Evolutionary conservation across 2,888 invertebrate species (phyloP).

Genomic region (Beris chalybata): DNA sequence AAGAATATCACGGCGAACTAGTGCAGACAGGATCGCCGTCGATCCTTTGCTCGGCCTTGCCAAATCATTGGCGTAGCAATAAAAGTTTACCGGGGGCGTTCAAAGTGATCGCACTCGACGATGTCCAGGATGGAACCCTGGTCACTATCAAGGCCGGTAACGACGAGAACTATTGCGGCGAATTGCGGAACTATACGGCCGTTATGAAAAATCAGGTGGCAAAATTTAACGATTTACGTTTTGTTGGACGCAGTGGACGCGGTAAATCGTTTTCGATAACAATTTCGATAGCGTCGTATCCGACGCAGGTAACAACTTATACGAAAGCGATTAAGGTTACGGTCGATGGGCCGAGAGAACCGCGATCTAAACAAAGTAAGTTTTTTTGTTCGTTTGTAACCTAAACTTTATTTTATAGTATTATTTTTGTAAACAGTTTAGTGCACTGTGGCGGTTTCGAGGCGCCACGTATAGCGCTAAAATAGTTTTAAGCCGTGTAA

Average conservation of each 20-base stretch:
- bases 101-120: conserved; percentile 92
- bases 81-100: conserved; percentile 96
- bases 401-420: background rate
- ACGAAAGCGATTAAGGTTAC: conserved; percentile 98
- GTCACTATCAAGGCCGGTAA: conserved; percentile 95
- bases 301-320: conserved; percentile 82
- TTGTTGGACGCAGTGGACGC: conserved; percentile 95
- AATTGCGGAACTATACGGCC: conserved; percentile 89
- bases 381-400: conserved; percentile 45
- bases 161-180: conserved; percentile 96
- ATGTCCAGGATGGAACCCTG: conserved; percentile 90
- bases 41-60: conserved; percentile 90
- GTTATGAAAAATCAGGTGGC: conserved; percentile 98
- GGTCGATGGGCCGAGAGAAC: conserved; percentile 98
- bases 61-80: conserved; percentile 96
- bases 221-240: conserved; percentile 97
- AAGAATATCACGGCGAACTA: conserved; percentile 90
- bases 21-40: conserved; percentile 95
- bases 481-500: no score
- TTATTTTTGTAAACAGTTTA: conserved; percentile 3
- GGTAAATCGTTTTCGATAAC: conserved; percentile 96
- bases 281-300: conserved; percentile 78
- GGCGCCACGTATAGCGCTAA: no score
- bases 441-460: no score
- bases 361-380: conserved; percentile 96